Conservation (phyloP, 2,888 invertebrate genomes). For the Ctenicera cuprea region DNA sequence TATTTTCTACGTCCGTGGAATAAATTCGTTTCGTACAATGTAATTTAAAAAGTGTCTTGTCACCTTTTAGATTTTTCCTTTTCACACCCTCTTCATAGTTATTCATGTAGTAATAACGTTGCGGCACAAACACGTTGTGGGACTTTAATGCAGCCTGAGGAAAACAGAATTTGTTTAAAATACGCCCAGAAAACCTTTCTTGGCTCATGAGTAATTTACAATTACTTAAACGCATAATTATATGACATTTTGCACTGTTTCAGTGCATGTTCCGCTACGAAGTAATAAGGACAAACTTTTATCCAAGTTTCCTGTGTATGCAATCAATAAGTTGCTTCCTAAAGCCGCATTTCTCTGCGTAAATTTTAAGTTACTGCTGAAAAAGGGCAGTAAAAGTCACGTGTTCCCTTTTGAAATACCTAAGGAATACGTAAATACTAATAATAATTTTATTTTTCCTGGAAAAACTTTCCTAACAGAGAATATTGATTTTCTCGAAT, state of each 20-base stretch:
- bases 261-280: constrained; percentile 23
- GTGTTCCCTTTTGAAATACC: constrained; percentile 12
- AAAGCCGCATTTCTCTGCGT: constrained; percentile 36
- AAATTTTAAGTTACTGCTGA: constrained; percentile 29
- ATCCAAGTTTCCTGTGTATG: constrained; percentile 40
- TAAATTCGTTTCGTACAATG: constrained; percentile 31
- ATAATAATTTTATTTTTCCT: constrained; percentile 14
- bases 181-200: not conserved
- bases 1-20: constrained; percentile 16
- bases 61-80: constrained; percentile 35
- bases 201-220: not conserved
- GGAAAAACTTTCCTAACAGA: constrained; percentile 1
- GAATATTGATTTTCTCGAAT: constrained; percentile 7
- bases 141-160: not conserved
- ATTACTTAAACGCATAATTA: not conserved
- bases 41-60: constrained; percentile 38
- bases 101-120: constrained; percentile 17
- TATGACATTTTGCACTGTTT: not conserved
- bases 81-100: constrained; percentile 34
- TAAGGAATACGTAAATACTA: constrained; percentile 16
- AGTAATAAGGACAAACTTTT: constrained; percentile 35
- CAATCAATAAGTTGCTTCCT: constrained; percentile 45
- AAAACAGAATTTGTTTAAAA: not conserved
- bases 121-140: constrained; percentile 13
- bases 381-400: constrained; percentile 27